Conservation (phyloP, 2,113 vertebrate genomes). For the Coptodon rendalli region DNA sequence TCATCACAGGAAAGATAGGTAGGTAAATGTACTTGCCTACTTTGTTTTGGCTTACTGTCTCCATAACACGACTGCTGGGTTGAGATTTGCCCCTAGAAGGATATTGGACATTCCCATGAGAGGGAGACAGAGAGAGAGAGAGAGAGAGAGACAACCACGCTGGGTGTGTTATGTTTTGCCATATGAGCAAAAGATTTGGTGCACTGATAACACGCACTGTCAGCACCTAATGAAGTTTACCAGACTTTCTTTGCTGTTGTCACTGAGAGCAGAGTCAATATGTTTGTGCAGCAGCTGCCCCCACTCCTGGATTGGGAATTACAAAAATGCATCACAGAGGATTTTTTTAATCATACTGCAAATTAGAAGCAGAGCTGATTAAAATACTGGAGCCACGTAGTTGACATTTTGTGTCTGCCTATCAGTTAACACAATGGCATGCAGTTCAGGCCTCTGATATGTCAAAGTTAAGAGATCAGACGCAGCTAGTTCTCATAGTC, state of each 20-base stretch:
- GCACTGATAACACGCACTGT: not conserved
- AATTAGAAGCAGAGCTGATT: not conserved
- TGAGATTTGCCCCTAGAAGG: not conserved
- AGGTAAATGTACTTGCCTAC: not conserved
- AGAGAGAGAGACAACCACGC: not conserved
- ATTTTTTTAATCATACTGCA: not conserved
- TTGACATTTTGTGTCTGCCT: not conserved
- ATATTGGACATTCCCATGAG: not conserved
- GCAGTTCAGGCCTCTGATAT: not conserved
- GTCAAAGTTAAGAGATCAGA: not conserved
- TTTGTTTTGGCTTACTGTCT: not conserved
- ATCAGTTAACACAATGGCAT: not conserved
- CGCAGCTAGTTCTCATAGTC: not conserved
- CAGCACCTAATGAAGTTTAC: not conserved
- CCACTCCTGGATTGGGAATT: not conserved
- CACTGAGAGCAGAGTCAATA: not conserved
- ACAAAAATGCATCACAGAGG: not conserved
- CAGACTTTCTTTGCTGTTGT: not conserved
- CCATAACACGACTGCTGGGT: not conserved
- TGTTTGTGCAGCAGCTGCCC: not conserved
- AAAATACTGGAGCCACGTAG: not conserved
- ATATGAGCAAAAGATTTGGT: not conserved
- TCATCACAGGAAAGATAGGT: not conserved
- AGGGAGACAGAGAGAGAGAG: not conserved
- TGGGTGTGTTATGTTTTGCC: not conserved